These are phyloP conservation scores for Melanotaenia trifasciata DNA, from an alignment of 2,797 vertebrate species.

Conservation along the genomic window DNA sequence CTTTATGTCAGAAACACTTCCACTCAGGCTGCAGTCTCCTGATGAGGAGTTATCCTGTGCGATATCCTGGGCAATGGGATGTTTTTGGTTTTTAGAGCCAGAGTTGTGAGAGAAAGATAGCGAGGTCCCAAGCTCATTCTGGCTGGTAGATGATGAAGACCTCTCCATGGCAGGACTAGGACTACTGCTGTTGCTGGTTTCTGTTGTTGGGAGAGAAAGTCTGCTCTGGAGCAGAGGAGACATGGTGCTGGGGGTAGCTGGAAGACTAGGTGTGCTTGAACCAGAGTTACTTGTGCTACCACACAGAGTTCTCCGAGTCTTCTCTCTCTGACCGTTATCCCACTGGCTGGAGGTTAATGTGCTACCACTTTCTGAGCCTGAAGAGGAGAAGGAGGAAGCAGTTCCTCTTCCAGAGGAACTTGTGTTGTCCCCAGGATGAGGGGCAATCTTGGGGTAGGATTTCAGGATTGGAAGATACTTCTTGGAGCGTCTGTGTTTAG, in stretches of 20 bases:
- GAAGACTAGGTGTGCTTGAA: constrained; percentile 49
- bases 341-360: constrained; percentile 51
- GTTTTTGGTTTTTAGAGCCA: constrained; percentile 9
- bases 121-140: constrained; percentile 35
- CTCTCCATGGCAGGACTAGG: constrained; percentile 45
- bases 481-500: constrained; percentile 84
- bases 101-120: constrained; percentile 13
- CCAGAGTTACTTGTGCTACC: constrained; percentile 30
- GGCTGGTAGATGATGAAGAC: constrained; percentile 39
- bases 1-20: constrained; percentile 73
- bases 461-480: constrained; percentile 92
- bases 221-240: constrained; percentile 56
- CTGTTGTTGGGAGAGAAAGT: constrained; percentile 39
- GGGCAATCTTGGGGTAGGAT: constrained; percentile 93
- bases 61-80: neutral
- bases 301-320: constrained; percentile 45
- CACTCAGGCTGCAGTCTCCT: constrained; percentile 5
- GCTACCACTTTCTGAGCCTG: constrained; percentile 59
- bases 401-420: constrained; percentile 73
- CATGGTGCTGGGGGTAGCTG: constrained; percentile 26
- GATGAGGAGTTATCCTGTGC: constrained; percentile 12
- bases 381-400: constrained; percentile 43
- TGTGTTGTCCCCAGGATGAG: constrained; percentile 86
- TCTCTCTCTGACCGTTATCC: constrained; percentile 64
- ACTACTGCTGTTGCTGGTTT: constrained; percentile 35